phyloP scores from a whole-genome alignment of 2,113 vertebrate species.

The Motacilla alba region DNA sequence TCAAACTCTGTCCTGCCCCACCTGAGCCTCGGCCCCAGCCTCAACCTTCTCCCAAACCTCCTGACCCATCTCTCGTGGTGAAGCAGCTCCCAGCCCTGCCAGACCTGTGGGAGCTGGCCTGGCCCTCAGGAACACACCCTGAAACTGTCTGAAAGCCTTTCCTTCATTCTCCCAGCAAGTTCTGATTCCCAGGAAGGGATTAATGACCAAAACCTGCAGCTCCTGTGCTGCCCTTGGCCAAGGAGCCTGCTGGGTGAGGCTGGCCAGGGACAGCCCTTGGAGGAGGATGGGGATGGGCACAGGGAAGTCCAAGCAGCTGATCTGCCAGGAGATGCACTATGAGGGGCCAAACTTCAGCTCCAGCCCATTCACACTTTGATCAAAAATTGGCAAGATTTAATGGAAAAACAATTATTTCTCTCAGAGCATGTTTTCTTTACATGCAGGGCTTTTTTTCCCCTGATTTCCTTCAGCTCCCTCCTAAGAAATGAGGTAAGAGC shows the following conservation, averaged over 20 bases:
- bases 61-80: fast-evolving
- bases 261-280: neutral
- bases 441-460: neutral
- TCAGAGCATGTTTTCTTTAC: neutral
- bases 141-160: neutral
- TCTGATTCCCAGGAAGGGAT: neutral
- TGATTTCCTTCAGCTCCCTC: neutral
- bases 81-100: neutral
- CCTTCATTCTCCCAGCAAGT: neutral
- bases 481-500: neutral
- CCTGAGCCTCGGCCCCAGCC: neutral
- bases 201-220: neutral
- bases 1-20: neutral
- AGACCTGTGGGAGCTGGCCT: neutral
- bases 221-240: neutral
- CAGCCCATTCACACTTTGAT: neutral
- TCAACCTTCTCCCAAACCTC: neutral
- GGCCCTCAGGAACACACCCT: neutral
- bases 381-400: neutral
- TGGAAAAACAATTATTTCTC: neutral
- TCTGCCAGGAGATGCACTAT: neutral
- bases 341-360: neutral
- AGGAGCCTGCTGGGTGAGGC: fast-evolving
- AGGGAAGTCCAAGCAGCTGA: neutral
- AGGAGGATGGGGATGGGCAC: neutral